phyloP scores from a whole-genome alignment of 2,113 vertebrate species.

The Rhea americana region DNA sequence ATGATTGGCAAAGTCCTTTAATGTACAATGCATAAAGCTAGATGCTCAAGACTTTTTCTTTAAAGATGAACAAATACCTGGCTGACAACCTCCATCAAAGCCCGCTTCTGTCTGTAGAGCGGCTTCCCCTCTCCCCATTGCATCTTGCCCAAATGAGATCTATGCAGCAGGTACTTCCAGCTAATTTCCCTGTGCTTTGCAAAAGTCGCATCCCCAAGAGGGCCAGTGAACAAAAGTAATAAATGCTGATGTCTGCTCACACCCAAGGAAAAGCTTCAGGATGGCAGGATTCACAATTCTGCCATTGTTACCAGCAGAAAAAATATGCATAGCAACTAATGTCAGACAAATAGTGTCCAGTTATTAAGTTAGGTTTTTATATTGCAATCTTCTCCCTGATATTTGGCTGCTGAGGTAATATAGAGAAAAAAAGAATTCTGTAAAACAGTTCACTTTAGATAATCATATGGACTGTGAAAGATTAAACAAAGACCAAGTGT shows the following conservation, averaged over 20 bases:
- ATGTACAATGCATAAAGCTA: background rate
- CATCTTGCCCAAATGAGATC: too few relatives aligned
- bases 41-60: too few relatives aligned
- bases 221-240: background rate
- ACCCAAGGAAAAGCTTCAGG: background rate
- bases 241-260: background rate
- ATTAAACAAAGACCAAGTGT: background rate
- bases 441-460: background rate
- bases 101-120: background rate
- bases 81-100: background rate
- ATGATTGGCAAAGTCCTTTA: rapidly evolving
- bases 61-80: too few relatives aligned
- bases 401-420: background rate
- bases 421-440: background rate
- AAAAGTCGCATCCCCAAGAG: background rate
- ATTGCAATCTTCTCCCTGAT: background rate
- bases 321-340: background rate
- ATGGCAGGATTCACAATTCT: background rate
- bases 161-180: background rate
- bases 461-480: background rate
- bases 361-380: background rate
- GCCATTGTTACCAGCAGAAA: background rate
- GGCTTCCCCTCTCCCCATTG: background rate
- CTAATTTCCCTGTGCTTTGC: background rate
- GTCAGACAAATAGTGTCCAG: background rate